phyloP scores from a whole-genome alignment of 2,888 invertebrate genomes.

The Zele albiditarsus region DNA sequence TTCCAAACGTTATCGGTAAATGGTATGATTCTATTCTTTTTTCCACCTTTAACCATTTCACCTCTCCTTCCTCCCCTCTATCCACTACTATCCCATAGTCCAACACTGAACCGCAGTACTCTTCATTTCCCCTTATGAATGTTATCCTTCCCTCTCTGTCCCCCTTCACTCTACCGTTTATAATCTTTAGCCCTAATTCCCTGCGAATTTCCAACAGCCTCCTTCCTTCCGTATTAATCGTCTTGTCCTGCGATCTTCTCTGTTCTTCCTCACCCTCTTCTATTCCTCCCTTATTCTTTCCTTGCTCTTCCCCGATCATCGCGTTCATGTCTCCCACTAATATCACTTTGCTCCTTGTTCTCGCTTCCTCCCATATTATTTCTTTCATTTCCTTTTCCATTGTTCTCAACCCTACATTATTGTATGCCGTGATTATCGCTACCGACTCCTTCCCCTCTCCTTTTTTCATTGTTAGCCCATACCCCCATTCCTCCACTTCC shows the following conservation, averaged over 20 bases:
- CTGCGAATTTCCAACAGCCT: neutral
- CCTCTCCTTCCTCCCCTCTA: neutral
- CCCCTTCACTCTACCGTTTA: neutral
- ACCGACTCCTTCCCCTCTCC: neutral
- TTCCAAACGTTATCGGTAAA: conserved; percentile 11
- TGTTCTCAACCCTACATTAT: neutral
- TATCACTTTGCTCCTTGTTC: neutral
- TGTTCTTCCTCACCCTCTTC: neutral
- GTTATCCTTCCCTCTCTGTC: conserved; percentile 13
- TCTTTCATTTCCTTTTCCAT: no score
- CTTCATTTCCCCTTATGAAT: conserved; percentile 1
- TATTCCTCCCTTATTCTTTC: neutral
- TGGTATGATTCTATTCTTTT: conserved; percentile 37
- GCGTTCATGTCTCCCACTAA: conserved; percentile 21
- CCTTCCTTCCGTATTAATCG: neutral
- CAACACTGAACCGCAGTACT: neutral
- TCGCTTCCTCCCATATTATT: neutral
- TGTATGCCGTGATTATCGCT: neutral
- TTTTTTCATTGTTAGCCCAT: neutral
- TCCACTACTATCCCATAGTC: conserved; percentile 13
- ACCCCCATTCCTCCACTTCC: neutral
- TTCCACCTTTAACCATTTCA: conserved; percentile 13
- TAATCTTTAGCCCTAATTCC: neutral
- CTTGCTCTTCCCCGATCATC: conserved; percentile 9
- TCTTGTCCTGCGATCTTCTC: conserved; percentile 16